Evolutionary conservation across 1,140 invertebrate genomes (phyloP).

Genomic region (Bombus soroeensis): DNA sequence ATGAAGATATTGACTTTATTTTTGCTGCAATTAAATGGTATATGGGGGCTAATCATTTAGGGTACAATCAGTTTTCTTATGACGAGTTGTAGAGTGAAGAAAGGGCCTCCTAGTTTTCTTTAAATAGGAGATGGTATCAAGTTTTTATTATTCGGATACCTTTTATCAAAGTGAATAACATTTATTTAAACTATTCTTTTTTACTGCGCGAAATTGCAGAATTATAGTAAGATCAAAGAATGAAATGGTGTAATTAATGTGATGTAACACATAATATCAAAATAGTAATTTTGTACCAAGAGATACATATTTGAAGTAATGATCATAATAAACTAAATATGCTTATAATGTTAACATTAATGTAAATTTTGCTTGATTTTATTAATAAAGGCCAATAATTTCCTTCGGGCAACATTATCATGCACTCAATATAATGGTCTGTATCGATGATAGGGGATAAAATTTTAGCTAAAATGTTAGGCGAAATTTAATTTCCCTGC

Average conservation of each 20-base stretch:
- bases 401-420: background rate
- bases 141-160: too few relatives aligned
- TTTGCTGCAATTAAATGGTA: too few relatives aligned
- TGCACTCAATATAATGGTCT: background rate
- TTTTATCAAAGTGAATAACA: too few relatives aligned
- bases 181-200: too few relatives aligned
- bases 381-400: background rate
- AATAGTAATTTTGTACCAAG: background rate
- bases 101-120: background rate
- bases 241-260: background rate
- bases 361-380: background rate
- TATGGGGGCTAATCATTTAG: too few relatives aligned
- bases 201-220: too few relatives aligned
- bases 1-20: too few relatives aligned
- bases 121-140: background rate
- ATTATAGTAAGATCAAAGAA: background rate
- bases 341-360: background rate
- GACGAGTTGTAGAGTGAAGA: too few relatives aligned
- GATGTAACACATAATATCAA: background rate
- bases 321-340: background rate
- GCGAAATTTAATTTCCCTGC: background rate
- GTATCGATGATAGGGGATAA: background rate
- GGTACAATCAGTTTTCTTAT: too few relatives aligned
- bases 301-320: background rate
- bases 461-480: background rate